These are phyloP conservation scores for Dryas iulia DNA, from an alignment of 1,140 invertebrate genomes.

Conservation along the genomic window DNA sequence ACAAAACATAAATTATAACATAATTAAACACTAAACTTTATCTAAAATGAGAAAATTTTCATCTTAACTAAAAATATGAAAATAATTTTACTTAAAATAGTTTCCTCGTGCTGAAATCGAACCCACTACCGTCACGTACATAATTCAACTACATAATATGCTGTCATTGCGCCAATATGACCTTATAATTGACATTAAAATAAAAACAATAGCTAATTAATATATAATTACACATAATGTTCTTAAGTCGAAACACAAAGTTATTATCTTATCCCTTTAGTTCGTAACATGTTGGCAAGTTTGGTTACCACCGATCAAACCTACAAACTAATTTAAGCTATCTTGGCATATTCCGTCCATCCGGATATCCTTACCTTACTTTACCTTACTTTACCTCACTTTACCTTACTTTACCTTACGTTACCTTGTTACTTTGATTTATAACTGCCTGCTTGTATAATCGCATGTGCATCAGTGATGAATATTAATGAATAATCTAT, in stretches of 20 bases:
- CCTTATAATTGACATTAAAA: no score
- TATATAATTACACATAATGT: background rate
- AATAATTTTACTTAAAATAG: no score
- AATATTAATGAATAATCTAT: conserved; percentile 18
- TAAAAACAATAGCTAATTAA: background rate
- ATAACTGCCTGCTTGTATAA: conserved; percentile 15
- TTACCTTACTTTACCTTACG: background rate
- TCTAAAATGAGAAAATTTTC: no score
- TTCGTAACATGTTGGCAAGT: conserved; percentile 46
- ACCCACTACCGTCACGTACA: no score
- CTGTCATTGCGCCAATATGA: no score
- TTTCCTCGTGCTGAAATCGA: no score
- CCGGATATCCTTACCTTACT: conserved; percentile 23
- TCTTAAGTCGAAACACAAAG: background rate
- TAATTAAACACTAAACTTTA: no score
- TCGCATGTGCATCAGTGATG: conserved; percentile 10
- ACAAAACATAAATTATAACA: no score
- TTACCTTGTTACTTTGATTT: conserved; percentile 20
- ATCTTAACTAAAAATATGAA: no score
- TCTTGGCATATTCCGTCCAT: conserved; percentile 32
- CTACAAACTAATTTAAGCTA: conserved; percentile 51
- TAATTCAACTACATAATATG: no score
- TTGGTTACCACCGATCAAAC: conserved; percentile 51
- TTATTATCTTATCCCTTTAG: conserved; percentile 22
- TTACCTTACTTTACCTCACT: conserved; percentile 1